Base-by-base conservation (phyloP, 1,140 invertebrate species). In the Daktulosphaira vitifoliae region DNA sequence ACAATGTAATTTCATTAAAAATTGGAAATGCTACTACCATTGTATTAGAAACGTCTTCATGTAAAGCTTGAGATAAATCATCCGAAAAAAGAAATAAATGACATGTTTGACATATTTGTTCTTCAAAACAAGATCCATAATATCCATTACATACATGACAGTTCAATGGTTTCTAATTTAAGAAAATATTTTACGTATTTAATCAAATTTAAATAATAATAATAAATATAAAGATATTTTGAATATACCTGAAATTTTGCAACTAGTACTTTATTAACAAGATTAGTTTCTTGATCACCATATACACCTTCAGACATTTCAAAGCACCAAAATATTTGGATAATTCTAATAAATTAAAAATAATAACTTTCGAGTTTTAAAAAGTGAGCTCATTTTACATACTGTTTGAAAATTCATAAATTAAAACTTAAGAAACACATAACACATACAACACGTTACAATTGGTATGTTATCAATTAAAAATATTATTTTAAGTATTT, bases 101-200 rank as follows among this genome's bases (percentile, higher is more conserved):
- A 48, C 56, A 62, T 13, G 56, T 62, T 46, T 62, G 56, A 33
- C 56, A 62, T 29, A 62, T 48, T 29, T 62, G 56, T 48, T 62
- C 56, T 1, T 62, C 56, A 15, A 33, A 62, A 62, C 56, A 62
- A 18, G 56, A 33, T 22, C 56, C 56, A 33, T 62, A 62, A 33
- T 48, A 62, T 20, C 56, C 56, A 29, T 62, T 62, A 16, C 56
- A 62, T 0, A 62, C 25, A 33, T 62, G 44, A 62, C 54, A 52
- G 3, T 25, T 22, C 66, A 29, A 52, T n/a, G 65, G 56, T 8
- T 56, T 69, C 46, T 39, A 65, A 49, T 16, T 68, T 59, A 59
- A 65, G 65, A 68, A 66, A 23, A 46, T 46, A 66, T 68, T 77
- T 69, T 73, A 73, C 66, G 70, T 5, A 11, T 5, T 33, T 33